These are phyloP conservation scores for Ochlodes sylvanus DNA, from an alignment of 2,888 invertebrate genomes.

Conservation along the genomic window DNA sequence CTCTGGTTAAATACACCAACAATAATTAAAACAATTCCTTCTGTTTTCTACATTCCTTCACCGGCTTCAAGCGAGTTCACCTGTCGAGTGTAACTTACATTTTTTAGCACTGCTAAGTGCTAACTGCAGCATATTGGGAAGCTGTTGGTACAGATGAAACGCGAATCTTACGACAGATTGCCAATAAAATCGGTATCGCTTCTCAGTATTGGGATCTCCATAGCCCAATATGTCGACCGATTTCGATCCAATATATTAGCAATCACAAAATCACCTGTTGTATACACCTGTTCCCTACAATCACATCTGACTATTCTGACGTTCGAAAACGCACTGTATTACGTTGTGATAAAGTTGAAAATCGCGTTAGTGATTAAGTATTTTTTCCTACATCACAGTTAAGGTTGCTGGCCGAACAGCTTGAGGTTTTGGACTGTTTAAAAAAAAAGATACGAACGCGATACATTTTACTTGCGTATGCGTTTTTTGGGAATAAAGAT, in stretches of 20 bases:
- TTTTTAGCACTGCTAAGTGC: slow-evolving; percentile 7
- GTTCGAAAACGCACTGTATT: slow-evolving; percentile 48
- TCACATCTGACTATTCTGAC: slow-evolving; percentile 70
- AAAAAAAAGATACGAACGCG: slow-evolving; percentile 22
- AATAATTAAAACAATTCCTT: too few species aligned
- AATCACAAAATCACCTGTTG: slow-evolving; percentile 82
- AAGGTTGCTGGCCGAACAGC: slow-evolving; percentile 64
- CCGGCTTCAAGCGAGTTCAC: neutral
- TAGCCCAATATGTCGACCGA: slow-evolving; percentile 72
- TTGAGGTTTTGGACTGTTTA: slow-evolving; percentile 59
- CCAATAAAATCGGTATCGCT: slow-evolving; percentile 18
- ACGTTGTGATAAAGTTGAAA: slow-evolving; percentile 27
- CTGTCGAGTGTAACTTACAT: neutral
- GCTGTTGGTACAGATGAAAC: slow-evolving; percentile 15
- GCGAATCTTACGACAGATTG: slow-evolving; percentile 25
- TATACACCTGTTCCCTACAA: slow-evolving; percentile 78
- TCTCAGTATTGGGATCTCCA: slow-evolving; percentile 48
- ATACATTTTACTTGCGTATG: slow-evolving; percentile 29
- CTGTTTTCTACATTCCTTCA: too few species aligned
- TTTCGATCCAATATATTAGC: slow-evolving; percentile 79
- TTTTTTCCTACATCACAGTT: slow-evolving; percentile 53
- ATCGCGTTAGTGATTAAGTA: slow-evolving; percentile 38
- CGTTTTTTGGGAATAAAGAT: slow-evolving; percentile 30
- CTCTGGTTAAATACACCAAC: too few species aligned
- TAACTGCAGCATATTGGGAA: slow-evolving; percentile 14